Percentiles rank a stretch among this genome's conserved stretches.
Evolutionary conservation across 2,888 invertebrate species (phyloP).

Genomic region (Rutpela maculata): DNA sequence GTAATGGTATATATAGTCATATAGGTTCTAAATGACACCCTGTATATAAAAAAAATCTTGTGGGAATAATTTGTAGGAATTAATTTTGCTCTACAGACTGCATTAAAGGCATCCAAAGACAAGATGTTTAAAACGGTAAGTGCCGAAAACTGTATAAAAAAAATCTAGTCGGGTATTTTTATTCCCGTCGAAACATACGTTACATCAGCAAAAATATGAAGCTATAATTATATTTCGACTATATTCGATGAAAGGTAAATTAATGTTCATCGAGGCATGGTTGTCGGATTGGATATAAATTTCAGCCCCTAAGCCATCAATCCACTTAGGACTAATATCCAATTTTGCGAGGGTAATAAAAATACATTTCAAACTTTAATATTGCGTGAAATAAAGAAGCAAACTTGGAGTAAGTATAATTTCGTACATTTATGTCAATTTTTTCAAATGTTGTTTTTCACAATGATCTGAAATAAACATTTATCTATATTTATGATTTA

Average conservation of each 20-base stretch:
- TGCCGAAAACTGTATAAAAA: not conserved
- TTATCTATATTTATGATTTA: no score
- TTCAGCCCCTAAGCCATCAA: constrained; percentile 3
- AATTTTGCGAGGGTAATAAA: not conserved
- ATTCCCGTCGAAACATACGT: not conserved
- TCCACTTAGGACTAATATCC: constrained; percentile 3
- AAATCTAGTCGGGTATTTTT: not conserved
- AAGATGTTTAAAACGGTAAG: not conserved
- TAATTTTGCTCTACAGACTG: no score
- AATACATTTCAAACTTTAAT: constrained; percentile 2
- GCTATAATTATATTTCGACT: not conserved
- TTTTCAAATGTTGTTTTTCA: no score
- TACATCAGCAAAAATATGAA: not conserved
- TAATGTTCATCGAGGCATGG: constrained; percentile 7
- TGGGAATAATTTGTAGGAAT: no score
- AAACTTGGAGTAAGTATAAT: not conserved
- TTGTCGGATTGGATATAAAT: constrained; percentile 1
- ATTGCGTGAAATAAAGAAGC: not conserved
- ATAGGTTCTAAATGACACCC: no score
- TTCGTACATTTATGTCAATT: not conserved
- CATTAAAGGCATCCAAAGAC: no score
- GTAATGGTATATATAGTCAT: no score
- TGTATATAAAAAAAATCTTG: no score
- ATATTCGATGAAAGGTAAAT: not conserved
- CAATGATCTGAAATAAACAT: no score